Percentiles rank a stretch among this genome's conserved stretches.
phyloP scores from a whole-genome alignment of 1,140 invertebrate species.

The Drosophila fuyamai region DNA sequence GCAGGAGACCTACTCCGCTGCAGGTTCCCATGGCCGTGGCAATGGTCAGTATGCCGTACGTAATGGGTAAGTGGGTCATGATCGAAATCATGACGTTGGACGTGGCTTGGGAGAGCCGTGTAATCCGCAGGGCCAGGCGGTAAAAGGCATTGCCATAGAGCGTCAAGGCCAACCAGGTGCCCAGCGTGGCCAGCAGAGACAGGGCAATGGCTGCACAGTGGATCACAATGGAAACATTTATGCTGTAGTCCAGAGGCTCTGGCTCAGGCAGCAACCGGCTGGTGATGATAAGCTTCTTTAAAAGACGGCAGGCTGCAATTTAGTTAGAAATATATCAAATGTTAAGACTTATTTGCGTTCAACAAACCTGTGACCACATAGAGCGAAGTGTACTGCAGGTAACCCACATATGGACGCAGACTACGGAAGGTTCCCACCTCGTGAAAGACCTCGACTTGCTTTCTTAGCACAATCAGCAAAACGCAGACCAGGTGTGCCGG shows the following conservation, averaged over 20 bases:
- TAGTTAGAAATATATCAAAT: background rate
- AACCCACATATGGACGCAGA: slow-evolving; percentile 59
- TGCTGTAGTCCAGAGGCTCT: slow-evolving; percentile 57
- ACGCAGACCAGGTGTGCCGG: slow-evolving; percentile 78
- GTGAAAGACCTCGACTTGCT: slow-evolving; percentile 68
- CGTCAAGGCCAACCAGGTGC: slow-evolving; percentile 56
- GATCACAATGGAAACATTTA: slow-evolving; percentile 70
- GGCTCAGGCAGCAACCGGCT: slow-evolving; percentile 46
- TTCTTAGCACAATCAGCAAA: slow-evolving; percentile 67
- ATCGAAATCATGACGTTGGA: slow-evolving; percentile 80
- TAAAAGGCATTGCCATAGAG: slow-evolving; percentile 64
- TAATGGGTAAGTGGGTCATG: slow-evolving; percentile 76
- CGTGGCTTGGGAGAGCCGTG: slow-evolving; percentile 38
- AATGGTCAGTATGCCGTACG: slow-evolving; percentile 78
- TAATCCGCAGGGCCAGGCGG: slow-evolving; percentile 57
- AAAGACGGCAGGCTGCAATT: slow-evolving; percentile 62
- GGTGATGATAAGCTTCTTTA: slow-evolving; percentile 60
- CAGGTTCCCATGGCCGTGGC: slow-evolving; percentile 73
- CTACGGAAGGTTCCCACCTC: slow-evolving; percentile 57
- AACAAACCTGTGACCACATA: slow-evolving; percentile 73
- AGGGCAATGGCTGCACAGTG: slow-evolving; percentile 66
- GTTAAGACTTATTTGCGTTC: background rate
- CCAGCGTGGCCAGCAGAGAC: slow-evolving; percentile 52
- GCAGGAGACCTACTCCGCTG: slow-evolving; percentile 85
- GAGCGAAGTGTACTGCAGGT: slow-evolving; percentile 65